Percentiles rank a stretch among this genome's conserved stretches.
Evolutionary conservation across 2,888 invertebrate genomes (phyloP).

Genomic region (Conus canariensis): DNA sequence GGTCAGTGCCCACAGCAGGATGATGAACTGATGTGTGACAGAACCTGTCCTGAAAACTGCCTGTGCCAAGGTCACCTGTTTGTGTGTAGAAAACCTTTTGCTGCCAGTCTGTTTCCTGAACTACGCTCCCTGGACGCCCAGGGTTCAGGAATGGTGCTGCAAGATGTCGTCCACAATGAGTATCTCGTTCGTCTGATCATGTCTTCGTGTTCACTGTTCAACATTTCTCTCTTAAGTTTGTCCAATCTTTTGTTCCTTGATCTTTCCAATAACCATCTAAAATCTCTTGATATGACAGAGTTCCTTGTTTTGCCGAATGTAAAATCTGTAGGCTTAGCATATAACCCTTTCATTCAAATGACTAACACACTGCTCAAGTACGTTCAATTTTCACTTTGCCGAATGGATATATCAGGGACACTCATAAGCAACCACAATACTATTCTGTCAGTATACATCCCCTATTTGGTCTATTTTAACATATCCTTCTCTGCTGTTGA

Average conservation of each 20-base stretch:
- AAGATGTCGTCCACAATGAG: not conserved
- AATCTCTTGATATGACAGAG: not conserved
- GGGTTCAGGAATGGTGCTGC: not conserved
- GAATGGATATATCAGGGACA: not conserved
- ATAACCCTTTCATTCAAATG: slow-evolving; percentile 13
- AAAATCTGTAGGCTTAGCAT: not conserved
- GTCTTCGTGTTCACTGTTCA: not conserved
- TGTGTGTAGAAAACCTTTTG: not conserved
- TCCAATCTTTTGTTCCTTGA: slow-evolving; percentile 36
- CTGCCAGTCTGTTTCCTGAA: not conserved
- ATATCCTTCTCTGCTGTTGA: not conserved
- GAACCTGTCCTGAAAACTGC: not conserved
- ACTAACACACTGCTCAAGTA: not conserved
- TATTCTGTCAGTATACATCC: not conserved
- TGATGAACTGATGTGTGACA: slow-evolving; percentile 44
- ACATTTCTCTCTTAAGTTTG: not conserved
- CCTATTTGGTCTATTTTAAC: not conserved
- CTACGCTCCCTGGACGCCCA: not conserved
- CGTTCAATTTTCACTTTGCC: not conserved
- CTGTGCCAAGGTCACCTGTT: not conserved
- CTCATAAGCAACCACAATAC: not conserved
- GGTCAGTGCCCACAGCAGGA: slow-evolving; percentile 48
- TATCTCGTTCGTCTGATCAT: not conserved
- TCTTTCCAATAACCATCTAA: slow-evolving; percentile 23
- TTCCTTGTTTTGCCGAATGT: slow-evolving; percentile 31